Base-by-base conservation (phyloP, 2,797 vertebrate species). In the Coregonus sp. region DNA sequence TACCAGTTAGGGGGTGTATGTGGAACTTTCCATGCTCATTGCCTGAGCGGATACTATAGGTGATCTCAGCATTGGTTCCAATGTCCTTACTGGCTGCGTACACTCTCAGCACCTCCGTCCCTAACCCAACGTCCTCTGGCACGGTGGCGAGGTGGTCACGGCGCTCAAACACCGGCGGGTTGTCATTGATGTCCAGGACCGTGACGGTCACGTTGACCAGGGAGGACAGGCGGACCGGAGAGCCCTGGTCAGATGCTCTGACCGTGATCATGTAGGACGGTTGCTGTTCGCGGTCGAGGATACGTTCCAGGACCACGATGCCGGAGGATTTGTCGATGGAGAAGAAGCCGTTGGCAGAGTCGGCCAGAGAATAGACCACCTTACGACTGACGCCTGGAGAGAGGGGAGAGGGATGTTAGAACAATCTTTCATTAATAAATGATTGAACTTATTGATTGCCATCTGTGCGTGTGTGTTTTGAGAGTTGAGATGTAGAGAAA, bases 41-140 rank as follows among this genome's bases (percentile, higher is more conserved):
- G 25, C 98, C 98, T 0, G 97, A 97, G 67, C 97, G 92, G 89
- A 99, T 97, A 81, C 95, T 92, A 86, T 99, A 99, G 0, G 95
- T 94, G 76, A 99, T 99, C 88, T 99, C 98, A 2, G 98, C 98
- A 25, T 99, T 99, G 66, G 97, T 97, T 70, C 98, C 98, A 0
- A 98, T 98, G 88, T 99, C 98, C 88, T 98, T 97, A 91, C 98
- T 99, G 78, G 97, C 95, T 0, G 98, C 98, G 59, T 96, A 95
- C 37, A 99, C 95, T 11, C 95, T 91, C 66, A 98, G 90, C 35
- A 99, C 94, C 80, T 96, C 96, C 0, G 94, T 96, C 52, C 96
- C 97, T 20, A 95, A 91, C 0, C 89, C 90, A 1, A 96, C 94
- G 70, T 98, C 96, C 84, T 99, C 98, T 0, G 95, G 95, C 67